Percentiles rank a stretch among this genome's conserved stretches.
These are phyloP conservation scores for Platygyra sinensis DNA, from an alignment of 64 coral and sea anemone genomes.

Conservation along the genomic window DNA sequence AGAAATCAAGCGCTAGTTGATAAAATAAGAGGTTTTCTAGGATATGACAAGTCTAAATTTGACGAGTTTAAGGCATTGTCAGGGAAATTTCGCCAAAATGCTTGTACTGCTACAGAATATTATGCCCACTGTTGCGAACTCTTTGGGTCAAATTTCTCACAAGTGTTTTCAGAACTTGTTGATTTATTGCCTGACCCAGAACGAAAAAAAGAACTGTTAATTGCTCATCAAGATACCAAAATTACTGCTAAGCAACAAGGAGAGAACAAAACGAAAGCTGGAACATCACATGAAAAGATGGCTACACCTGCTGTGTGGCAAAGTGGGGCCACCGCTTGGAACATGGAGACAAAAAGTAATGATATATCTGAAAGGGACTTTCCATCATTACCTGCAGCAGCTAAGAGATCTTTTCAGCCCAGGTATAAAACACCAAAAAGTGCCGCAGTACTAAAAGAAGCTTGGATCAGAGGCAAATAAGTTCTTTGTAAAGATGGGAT, in stretches of 20 bases:
- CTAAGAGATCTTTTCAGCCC: constrained; percentile 20
- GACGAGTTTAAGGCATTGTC: constrained; percentile 84
- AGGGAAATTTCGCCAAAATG: constrained; percentile 75
- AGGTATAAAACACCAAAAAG: constrained; percentile 61
- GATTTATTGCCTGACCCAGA: constrained; percentile 89
- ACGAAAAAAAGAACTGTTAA: constrained; percentile 74
- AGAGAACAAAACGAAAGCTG: neutral
- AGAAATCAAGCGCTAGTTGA: constrained; percentile 85
- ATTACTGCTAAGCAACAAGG: constrained; percentile 50
- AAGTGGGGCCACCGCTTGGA: constrained; percentile 9
- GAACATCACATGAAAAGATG: neutral
- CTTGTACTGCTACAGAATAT: constrained; percentile 71
- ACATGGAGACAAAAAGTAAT: neutral
- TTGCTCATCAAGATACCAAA: constrained; percentile 82
- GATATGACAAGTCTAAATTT: constrained; percentile 80
- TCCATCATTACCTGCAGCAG: constrained; percentile 67
- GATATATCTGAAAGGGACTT: constrained; percentile 59
- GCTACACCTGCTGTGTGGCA: constrained; percentile 20
- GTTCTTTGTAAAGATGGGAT: neutral
- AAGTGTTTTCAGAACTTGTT: constrained; percentile 81
- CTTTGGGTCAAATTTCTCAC: constrained; percentile 66
- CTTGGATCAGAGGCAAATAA: constrained; percentile 91
- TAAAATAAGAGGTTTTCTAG: constrained; percentile 69
- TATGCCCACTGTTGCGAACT: constrained; percentile 74
- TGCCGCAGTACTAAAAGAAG: constrained; percentile 60